Conservation (phyloP, 2,797 vertebrate species). For the Cacajao melanocephalus region DNA sequence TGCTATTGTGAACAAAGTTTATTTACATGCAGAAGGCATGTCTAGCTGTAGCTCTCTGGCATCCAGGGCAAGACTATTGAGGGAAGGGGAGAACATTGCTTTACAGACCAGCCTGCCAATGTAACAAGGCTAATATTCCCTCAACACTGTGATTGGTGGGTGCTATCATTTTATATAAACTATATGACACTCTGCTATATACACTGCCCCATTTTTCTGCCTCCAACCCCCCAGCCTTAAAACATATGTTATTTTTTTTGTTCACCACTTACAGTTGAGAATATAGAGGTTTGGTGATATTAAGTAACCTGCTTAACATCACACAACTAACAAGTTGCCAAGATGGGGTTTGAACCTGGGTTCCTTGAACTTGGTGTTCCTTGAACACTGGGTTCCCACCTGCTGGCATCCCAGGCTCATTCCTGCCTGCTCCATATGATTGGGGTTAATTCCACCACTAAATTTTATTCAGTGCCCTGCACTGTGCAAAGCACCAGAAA, state of each 20-base stretch:
- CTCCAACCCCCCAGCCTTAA: not conserved
- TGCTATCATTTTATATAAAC: not conserved
- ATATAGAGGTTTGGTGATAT: not conserved
- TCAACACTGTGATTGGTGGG: not conserved
- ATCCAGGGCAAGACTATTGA: not conserved
- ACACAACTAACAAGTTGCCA: not conserved
- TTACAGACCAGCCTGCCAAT: not conserved
- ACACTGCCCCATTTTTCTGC: not conserved
- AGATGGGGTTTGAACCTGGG: not conserved
- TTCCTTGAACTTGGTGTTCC: not conserved
- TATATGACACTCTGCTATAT: too few relatives aligned
- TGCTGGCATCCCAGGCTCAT: not conserved
- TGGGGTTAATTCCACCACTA: not conserved
- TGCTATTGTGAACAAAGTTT: not conserved
- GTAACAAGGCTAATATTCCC: not conserved
- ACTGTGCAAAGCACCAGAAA: not conserved
- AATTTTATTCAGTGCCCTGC: not conserved
- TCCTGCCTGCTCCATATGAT: not conserved
- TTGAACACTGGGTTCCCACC: not conserved
- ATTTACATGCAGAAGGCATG: constrained; percentile 31
- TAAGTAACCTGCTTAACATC: not conserved
- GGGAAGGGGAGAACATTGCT: not conserved
- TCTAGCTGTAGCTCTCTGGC: not conserved
- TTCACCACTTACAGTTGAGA: not conserved
- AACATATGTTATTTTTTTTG: not conserved